Evolutionary conservation across 2,113 vertebrate genomes (phyloP), one percentile per base, ranked within the genome.

Genomic region (Peromyscus polionotus): DNA sequence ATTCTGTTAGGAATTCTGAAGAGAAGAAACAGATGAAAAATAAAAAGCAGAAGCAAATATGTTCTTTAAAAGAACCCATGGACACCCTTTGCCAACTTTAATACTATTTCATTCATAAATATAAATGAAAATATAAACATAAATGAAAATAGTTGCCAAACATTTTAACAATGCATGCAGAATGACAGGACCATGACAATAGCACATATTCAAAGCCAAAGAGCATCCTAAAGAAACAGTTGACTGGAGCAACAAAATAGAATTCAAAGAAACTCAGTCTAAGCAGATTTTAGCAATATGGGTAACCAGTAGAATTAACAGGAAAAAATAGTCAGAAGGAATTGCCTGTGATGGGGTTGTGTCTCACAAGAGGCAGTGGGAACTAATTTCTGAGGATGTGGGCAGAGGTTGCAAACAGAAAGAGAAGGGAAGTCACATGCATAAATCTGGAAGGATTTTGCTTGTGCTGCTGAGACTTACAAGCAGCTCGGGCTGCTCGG

Each of bases 221-320:
- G 20, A 76, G 0, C 65, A 36, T 68, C 1, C n/a, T 96, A 61
- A 59, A 42, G 3, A 87, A 92, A 28, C 28, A 42, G 67, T 24
- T 68, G 68, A 67, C 59, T 95, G 33, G 73, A 73, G 28, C 11
- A 65, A 77, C 36, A 84, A 96, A 93, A 91, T 20, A 39, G 22
- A 90, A 83, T 79, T 85, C 59, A 91, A 87, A 94, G n/a, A 84
- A 95, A 68, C 51, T 89, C 9, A 31, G 19, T 26, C 20, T 77
- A 81, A 72, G 8, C n/a, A 67, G 83, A 72, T 59, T 48, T 80
- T 45, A 67, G 16, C 16, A 45, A 36, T 76, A 45, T 36, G 51
- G 33, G 24, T 73, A 86, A 75, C 45, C 33, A 36, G 51, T 70
- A 76, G 90, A 93, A 86, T 95, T 87, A 88, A 79, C 91, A 96